Evolutionary conservation across 2,113 vertebrate genomes (phyloP).

Genomic region (Talpa occidentalis): DNA sequence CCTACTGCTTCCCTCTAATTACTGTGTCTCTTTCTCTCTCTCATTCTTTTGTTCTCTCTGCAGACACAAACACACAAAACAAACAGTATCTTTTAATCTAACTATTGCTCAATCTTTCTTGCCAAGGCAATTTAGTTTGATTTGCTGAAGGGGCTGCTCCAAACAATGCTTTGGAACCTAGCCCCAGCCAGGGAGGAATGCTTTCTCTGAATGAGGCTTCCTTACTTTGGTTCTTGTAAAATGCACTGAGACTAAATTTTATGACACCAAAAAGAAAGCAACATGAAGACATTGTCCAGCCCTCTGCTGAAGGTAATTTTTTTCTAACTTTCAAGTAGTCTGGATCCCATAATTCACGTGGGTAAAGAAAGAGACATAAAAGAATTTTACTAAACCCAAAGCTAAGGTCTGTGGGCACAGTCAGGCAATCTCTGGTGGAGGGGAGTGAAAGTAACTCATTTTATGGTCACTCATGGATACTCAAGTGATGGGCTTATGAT

Average conservation of each 20-base stretch:
- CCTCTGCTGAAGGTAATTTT: neutral
- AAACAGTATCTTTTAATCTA: neutral
- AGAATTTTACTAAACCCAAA: neutral
- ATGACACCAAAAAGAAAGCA: neutral
- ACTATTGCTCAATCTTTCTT: neutral
- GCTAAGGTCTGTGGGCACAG: neutral
- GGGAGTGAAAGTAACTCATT: neutral
- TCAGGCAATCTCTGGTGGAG: neutral
- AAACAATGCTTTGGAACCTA: neutral
- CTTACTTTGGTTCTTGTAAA: constrained; percentile 38
- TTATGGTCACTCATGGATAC: neutral
- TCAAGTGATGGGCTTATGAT: neutral
- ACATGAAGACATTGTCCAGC: neutral
- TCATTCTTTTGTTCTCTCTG: neutral
- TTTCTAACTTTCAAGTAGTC: neutral
- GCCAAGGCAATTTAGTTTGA: neutral
- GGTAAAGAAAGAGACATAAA: neutral
- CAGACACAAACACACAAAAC: neutral
- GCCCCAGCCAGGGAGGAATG: neutral
- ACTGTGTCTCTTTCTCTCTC: neutral
- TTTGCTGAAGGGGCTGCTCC: neutral
- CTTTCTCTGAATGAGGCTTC: neutral
- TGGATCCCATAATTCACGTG: neutral
- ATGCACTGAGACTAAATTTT: neutral
- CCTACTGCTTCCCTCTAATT: neutral